phyloP scores from a whole-genome alignment of 1,140 invertebrate genomes.

The Gonioctena quinquepunctata region DNA sequence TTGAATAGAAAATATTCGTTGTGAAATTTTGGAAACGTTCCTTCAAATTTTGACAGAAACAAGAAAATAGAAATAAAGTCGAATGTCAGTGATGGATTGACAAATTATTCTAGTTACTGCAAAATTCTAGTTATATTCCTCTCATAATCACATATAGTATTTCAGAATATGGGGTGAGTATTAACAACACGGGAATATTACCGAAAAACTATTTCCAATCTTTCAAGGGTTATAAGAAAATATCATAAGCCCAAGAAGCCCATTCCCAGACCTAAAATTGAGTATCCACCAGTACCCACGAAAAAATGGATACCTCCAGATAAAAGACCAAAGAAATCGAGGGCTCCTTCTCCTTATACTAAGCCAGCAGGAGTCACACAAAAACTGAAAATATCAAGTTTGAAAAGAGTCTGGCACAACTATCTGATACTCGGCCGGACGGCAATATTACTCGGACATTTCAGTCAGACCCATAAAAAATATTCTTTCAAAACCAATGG shows the following conservation, averaged over 20 bases:
- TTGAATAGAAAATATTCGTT: background rate
- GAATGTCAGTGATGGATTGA: too few relatives aligned
- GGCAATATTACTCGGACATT: conserved; percentile 34
- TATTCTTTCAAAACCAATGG: conserved; percentile 44
- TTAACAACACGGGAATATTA: background rate
- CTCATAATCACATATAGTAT: too few relatives aligned
- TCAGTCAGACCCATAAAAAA: conserved; percentile 41
- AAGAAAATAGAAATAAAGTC: background rate
- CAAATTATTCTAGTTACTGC: too few relatives aligned
- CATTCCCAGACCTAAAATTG: conserved; percentile 5
- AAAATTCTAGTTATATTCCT: background rate
- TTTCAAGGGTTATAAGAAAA: background rate
- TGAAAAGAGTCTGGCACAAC: conserved; percentile 45
- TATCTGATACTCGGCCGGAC: conserved; percentile 29
- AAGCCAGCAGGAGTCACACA: conserved; percentile 42
- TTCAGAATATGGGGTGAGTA: background rate
- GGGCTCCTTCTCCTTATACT: conserved; percentile 27
- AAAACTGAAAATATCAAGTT: conserved; percentile 40
- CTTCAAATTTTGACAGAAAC: background rate
- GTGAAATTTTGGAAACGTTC: background rate
- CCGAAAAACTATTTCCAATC: background rate
- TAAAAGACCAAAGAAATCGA: conserved; percentile 31
- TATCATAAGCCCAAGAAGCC: background rate
- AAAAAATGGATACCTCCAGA: conserved; percentile 51
- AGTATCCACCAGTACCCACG: conserved; percentile 45